These are phyloP conservation scores for Muntiacus reevesi DNA, from an alignment of 2,113 vertebrate species.

Conservation along the genomic window DNA sequence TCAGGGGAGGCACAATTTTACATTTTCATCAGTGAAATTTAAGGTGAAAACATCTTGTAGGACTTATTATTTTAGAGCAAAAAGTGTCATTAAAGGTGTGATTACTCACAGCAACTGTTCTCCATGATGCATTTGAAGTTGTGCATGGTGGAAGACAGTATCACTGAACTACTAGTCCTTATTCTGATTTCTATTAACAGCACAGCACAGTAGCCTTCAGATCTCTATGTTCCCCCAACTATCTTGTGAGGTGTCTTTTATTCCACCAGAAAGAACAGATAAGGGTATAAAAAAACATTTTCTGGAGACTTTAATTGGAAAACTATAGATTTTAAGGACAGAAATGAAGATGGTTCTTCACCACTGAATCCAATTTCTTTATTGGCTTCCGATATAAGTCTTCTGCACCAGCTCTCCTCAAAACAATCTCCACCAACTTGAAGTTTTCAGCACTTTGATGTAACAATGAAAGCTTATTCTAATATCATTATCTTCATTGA, in stretches of 20 bases:
- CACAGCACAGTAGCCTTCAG: neutral
- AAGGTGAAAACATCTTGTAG: neutral
- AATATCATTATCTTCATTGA: neutral
- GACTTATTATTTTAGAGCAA: neutral
- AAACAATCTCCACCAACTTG: neutral
- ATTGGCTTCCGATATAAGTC: neutral
- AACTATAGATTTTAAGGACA: neutral
- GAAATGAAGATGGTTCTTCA: neutral
- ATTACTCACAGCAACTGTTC: neutral
- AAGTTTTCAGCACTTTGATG: neutral
- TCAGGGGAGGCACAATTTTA: neutral
- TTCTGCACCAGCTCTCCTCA: neutral
- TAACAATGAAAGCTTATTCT: neutral
- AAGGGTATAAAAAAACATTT: neutral
- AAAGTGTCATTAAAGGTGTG: neutral
- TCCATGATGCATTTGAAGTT: conserved; percentile 21
- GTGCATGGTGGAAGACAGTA: neutral
- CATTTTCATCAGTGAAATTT: neutral
- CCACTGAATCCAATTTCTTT: neutral
- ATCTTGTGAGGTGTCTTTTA: conserved; percentile 2
- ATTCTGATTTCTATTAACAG: conserved; percentile 1
- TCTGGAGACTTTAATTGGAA: neutral
- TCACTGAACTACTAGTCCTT: neutral
- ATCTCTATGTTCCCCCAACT: neutral
- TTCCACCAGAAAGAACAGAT: neutral